Conservation (phyloP, 2,888 invertebrate genomes). For the Eupsilia transversa region DNA sequence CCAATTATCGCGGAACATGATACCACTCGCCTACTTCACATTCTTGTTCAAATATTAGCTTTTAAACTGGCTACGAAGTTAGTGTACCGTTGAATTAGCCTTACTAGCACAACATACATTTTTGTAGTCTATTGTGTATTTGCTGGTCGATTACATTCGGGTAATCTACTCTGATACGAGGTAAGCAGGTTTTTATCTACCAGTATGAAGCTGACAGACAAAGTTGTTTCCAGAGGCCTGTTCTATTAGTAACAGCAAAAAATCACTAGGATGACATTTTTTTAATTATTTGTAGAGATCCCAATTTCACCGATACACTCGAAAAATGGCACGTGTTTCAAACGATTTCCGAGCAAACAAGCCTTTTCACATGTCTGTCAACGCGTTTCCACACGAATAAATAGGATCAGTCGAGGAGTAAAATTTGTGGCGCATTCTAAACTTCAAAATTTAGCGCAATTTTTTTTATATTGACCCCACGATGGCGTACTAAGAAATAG, state of each 20-base stretch:
- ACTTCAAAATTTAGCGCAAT: constrained; percentile 41
- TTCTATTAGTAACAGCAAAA: constrained; percentile 16
- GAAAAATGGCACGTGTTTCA: constrained; percentile 28
- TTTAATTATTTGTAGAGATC: constrained; percentile 11
- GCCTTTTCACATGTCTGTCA: constrained; percentile 42
- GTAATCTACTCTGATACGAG: constrained; percentile 6
- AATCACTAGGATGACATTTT: not conserved
- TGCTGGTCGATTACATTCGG: constrained; percentile 19
- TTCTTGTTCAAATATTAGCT: constrained; percentile 63
- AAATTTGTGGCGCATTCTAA: constrained; percentile 49
- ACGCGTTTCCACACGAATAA: constrained; percentile 50
- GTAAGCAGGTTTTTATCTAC: constrained; percentile 1
- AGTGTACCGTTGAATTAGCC: constrained; percentile 50
- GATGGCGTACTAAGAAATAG: constrained; percentile 26
- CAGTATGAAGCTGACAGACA: not conserved
- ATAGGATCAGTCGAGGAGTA: constrained; percentile 51
- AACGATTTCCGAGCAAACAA: constrained; percentile 50
- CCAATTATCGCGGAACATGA: constrained; percentile 59
- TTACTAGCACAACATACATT: constrained; percentile 39
- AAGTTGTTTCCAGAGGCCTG: not conserved
- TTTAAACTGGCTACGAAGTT: constrained; percentile 45
- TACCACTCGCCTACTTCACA: constrained; percentile 54
- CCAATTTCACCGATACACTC: constrained; percentile 16
- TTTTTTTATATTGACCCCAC: constrained; percentile 14
- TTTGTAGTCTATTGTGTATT: constrained; percentile 37